Evolutionary conservation across 2,888 invertebrate species (phyloP), one percentile per base, ranked within the genome.

Genomic region (Netelia virgata): DNA sequence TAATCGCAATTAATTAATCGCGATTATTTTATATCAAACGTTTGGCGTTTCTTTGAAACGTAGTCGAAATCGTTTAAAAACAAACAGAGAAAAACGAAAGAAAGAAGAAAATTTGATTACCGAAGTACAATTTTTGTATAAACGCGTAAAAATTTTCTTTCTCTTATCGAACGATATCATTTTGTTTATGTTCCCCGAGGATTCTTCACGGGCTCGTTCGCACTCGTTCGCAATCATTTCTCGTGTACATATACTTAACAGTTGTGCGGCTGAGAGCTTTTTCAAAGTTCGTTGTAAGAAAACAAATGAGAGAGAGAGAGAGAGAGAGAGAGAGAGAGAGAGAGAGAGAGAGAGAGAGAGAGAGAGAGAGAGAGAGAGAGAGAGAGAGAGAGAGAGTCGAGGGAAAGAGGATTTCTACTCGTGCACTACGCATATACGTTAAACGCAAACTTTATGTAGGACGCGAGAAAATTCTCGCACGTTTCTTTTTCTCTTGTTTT

Each of bases 121-220:
- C 14, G 20, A n/a, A 14, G 23, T 53, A 10, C 50, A 50, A 28
- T 69, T 69, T 55, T 11, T 55, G 69, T 23, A 53, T 11, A 57
- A 1, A 55, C 75, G 63, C 63, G 80, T 78, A 85, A 63, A 50
- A 61, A 76, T 68, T 69, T 69, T 61, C 10, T 68, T 64, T 78
- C 41, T 53, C 74, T 78, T 87, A 85, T 84, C 84, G 83, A 79
- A 70, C 84, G 28, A 5, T 86, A 76, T 87, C 87, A 88, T 88
- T 88, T 88, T 78, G 81, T 80, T 85, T 84, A 79, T 77, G 83
- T 69, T 80, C 85, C 81, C 78, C 28, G 47, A 84, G 72, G 80
- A 79, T 55, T 20, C 59, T 66, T 50, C 11, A 50, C 50, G 59
- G 70, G 47, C 47, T 66, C 3, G 23, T 16, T 23, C 28, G 11